A percentile compares a stretch with the other conserved stretches of the same genome.
These are phyloP conservation scores for Rhyacichthys aspro DNA, from an alignment of 2,797 vertebrate genomes.

Conservation along the genomic window DNA sequence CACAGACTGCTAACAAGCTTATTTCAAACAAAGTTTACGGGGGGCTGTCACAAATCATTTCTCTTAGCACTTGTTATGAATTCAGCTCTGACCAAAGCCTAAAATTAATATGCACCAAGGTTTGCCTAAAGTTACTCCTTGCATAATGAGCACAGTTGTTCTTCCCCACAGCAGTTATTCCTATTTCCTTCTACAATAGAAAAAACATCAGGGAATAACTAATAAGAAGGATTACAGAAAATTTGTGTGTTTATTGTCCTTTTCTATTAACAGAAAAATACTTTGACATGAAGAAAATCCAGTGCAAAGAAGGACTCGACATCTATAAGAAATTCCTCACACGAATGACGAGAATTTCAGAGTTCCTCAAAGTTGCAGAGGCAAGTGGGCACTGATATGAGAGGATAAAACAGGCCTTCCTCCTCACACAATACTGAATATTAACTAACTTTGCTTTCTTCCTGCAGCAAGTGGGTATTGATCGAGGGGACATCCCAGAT, in stretches of 20 bases:
- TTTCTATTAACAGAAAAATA: slow-evolving; percentile 88
- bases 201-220: neutral
- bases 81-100: neutral
- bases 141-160: neutral
- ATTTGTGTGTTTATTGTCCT: slow-evolving; percentile 2
- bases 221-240: neutral
- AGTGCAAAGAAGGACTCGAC: slow-evolving; percentile 96
- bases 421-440: neutral
- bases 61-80: slow-evolving; percentile 1
- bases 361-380: slow-evolving; percentile 97
- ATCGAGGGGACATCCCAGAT: slow-evolving; percentile 96
- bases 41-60: neutral
- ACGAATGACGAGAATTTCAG: slow-evolving; percentile 95
- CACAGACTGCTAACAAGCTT: slow-evolving; percentile 7
- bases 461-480: slow-evolving; percentile 95
- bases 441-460: slow-evolving; percentile 33
- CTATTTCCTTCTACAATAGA: neutral
- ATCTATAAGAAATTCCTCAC: slow-evolving; percentile 98
- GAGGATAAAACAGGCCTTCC: neutral
- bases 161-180: neutral
- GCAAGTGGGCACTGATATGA: slow-evolving; percentile 65
- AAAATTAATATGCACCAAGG: slow-evolving; percentile 5
- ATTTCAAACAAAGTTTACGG: slow-evolving; percentile 1
- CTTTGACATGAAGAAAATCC: slow-evolving; percentile 97
- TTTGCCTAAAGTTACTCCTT: slow-evolving; percentile 1